These are phyloP conservation scores for Henricia sp. DNA, from an alignment of 53 echinoderm and acorn worm species.

Conservation along the genomic window DNA sequence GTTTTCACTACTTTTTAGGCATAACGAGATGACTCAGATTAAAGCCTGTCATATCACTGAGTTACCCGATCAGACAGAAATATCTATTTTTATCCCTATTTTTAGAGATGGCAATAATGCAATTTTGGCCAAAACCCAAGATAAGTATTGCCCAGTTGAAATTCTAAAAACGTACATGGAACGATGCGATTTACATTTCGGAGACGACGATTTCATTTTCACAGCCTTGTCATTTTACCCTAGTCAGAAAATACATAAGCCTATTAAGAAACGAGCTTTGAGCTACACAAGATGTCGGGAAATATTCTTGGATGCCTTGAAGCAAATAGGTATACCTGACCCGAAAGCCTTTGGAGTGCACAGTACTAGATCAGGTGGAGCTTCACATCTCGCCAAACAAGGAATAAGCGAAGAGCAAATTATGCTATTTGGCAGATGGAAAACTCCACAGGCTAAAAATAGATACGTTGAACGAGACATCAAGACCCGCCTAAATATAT, in stretches of 20 bases:
- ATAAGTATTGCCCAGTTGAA: not conserved
- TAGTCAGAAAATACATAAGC: not conserved
- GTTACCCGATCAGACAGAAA: not conserved
- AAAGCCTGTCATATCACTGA: constrained; percentile 1
- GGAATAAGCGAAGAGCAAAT: constrained; percentile 4
- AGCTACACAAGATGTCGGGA: not conserved
- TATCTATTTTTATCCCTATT: constrained; percentile 16
- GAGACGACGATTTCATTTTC: not conserved
- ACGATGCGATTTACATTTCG: not conserved
- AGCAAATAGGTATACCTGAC: not conserved
- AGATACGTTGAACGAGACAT: not conserved
- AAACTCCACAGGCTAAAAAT: constrained; percentile 4
- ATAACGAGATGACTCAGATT: constrained; percentile 4
- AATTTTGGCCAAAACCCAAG: not conserved
- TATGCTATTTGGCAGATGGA: constrained; percentile 1
- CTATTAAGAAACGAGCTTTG: not conserved
- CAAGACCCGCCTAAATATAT: not conserved
- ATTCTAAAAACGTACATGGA: not conserved
- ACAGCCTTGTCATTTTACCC: not conserved
- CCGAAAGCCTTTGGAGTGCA: constrained; percentile 3
- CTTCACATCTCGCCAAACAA: constrained; percentile 15
- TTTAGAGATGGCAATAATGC: not conserved
- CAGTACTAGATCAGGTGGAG: constrained; percentile 6
- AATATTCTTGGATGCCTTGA: constrained; percentile 2
- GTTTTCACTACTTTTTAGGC: constrained; percentile 3